Percentiles rank a stretch among this genome's conserved stretches.
phyloP scores from a whole-genome alignment of 1,140 invertebrate genomes.

The Megathymus violae region DNA sequence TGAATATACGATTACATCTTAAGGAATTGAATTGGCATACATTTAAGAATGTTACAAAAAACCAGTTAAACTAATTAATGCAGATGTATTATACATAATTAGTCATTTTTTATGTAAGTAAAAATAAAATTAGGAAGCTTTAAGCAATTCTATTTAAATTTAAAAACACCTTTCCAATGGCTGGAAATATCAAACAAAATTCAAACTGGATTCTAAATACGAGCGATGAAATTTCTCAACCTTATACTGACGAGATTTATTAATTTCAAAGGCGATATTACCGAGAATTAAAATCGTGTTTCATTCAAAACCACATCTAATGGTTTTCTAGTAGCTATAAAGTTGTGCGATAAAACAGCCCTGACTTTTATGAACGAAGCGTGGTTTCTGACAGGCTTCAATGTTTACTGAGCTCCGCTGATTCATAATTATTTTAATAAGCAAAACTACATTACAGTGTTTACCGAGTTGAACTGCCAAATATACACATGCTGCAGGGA shows the following conservation, averaged over 20 bases:
- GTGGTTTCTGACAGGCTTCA: slow-evolving; percentile 7
- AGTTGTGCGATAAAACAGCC: slow-evolving; percentile 23
- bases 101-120: too few species aligned
- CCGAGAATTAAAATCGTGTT: slow-evolving; percentile 27
- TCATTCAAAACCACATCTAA: slow-evolving; percentile 34
- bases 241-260: slow-evolving; percentile 19
- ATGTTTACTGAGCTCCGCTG: slow-evolving; percentile 6
- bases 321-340: slow-evolving; percentile 25
- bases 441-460: too few species aligned
- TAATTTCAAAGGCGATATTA: slow-evolving; percentile 33
- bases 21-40: too few species aligned
- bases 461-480: too few species aligned
- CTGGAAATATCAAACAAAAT: not conserved
- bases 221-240: slow-evolving; percentile 3
- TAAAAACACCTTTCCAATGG: not conserved
- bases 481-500: too few species aligned
- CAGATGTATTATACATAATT: too few species aligned
- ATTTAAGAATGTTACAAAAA: too few species aligned
- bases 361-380: slow-evolving; percentile 30
- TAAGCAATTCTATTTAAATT: not conserved
- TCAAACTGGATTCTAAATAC: slow-evolving; percentile 14
- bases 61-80: too few species aligned
- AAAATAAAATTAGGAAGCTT: too few species aligned
- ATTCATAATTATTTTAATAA: slow-evolving; percentile 20
- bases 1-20: too few species aligned